A percentile compares a stretch with the other conserved stretches of the same genome.
These are phyloP conservation scores for Channa argus DNA, from an alignment of 2,113 vertebrate genomes.

Conservation along the genomic window DNA sequence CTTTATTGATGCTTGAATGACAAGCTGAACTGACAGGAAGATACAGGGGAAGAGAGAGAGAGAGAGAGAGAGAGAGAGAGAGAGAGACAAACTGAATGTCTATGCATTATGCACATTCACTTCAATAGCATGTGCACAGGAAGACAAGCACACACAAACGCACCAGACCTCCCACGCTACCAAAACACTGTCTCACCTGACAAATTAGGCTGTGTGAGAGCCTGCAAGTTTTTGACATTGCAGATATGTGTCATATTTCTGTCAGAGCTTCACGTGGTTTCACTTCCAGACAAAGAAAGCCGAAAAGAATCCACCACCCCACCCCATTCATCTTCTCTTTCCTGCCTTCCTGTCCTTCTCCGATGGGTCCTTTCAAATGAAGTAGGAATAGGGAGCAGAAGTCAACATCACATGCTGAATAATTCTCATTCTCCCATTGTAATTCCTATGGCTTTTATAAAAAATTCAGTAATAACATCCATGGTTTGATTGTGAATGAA, in stretches of 20 bases:
- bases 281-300: constrained; percentile 69
- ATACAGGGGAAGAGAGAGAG: constrained; percentile 23
- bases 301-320: constrained; percentile 56
- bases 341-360: constrained; percentile 33
- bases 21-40: constrained; percentile 68
- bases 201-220: constrained; percentile 69
- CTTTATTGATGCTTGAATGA: constrained; percentile 71
- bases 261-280: constrained; percentile 73
- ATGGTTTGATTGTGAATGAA: constrained; percentile 65
- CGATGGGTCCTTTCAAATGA: constrained; percentile 39
- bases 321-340: constrained; percentile 13
- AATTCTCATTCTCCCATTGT: constrained; percentile 55
- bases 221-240: constrained; percentile 59
- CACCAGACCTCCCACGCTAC: constrained; percentile 71
- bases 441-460: constrained; percentile 59
- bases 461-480: constrained; percentile 52
- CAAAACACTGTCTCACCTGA: constrained; percentile 73
- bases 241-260: constrained; percentile 76
- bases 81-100: constrained; percentile 27
- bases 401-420: constrained; percentile 67
- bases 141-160: constrained; percentile 59
- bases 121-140: constrained; percentile 52
- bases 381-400: constrained; percentile 61
- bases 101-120: constrained; percentile 64
- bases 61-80: constrained; percentile 37